These are phyloP conservation scores for Bostrychus sinensis DNA, from an alignment of 2,113 vertebrate genomes.

Conservation along the genomic window DNA sequence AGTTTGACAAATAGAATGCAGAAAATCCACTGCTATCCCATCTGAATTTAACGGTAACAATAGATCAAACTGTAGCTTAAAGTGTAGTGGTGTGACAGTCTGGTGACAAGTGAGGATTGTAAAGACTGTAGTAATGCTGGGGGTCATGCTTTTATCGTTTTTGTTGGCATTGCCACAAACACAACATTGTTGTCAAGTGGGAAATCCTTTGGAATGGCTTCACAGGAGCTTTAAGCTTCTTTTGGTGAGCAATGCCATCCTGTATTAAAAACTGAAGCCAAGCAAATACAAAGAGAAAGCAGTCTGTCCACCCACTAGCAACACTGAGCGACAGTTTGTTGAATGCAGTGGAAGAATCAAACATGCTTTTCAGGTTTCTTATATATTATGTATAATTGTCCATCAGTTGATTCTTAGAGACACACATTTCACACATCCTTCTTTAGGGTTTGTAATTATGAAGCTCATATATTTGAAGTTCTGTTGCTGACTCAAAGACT, in stretches of 20 bases:
- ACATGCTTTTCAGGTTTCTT: too few relatives aligned
- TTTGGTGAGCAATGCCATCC: conserved; percentile 70
- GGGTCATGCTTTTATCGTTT: conserved; percentile 72
- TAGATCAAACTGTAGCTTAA: conserved; percentile 68
- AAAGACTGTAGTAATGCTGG: conserved; percentile 63
- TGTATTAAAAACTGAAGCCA: conserved; percentile 60
- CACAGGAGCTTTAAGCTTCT: conserved; percentile 78
- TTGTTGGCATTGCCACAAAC: conserved; percentile 74
- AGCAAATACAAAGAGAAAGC: conserved; percentile 44
- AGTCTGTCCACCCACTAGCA: conserved; percentile 45
- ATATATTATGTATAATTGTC: too few relatives aligned
- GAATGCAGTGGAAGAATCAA: conserved; percentile 20
- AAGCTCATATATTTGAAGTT: conserved; percentile 6
- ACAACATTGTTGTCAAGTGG: conserved; percentile 75
- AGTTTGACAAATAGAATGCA: too few relatives aligned
- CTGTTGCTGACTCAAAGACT: not conserved
- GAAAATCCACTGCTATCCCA: too few relatives aligned
- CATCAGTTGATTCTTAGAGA: too few relatives aligned
- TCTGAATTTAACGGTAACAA: conserved; percentile 52
- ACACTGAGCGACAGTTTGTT: conserved; percentile 45
- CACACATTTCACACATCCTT: too few relatives aligned
- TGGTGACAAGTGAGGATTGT: conserved; percentile 75
- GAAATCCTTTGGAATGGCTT: conserved; percentile 81
- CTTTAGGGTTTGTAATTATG: too few relatives aligned
- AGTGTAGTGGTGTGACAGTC: conserved; percentile 70